Percentiles rank a stretch among this genome's conserved stretches.
These are phyloP conservation scores for Actinopyga echinites DNA, from an alignment of 53 echinoderm and acorn worm genomes.

Conservation along the genomic window DNA sequence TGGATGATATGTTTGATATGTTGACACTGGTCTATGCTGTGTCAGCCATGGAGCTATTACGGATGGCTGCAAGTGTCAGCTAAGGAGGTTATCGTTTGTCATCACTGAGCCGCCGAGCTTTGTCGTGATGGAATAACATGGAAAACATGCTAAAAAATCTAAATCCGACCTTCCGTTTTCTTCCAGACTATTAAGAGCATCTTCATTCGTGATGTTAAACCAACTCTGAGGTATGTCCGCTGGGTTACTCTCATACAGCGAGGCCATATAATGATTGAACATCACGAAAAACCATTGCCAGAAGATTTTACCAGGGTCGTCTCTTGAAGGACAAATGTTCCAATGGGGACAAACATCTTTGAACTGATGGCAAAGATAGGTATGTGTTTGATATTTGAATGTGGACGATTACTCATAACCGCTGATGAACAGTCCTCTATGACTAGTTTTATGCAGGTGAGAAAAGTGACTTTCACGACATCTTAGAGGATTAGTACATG, in stretches of 20 bases:
- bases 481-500: background rate
- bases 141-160: too few species aligned
- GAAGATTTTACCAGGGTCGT: background rate
- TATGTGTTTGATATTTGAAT: background rate
- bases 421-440: constrained; percentile 6
- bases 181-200: background rate
- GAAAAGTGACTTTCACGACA: background rate
- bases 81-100: too few species aligned
- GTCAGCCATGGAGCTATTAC: too few species aligned
- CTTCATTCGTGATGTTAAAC: background rate
- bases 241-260: background rate
- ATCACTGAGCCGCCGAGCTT: too few species aligned
- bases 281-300: constrained; percentile 2
- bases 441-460: too few species aligned
- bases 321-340: background rate
- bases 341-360: constrained; percentile 3
- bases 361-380: background rate
- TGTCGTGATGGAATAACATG: too few species aligned
- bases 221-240: constrained; percentile 10
- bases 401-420: background rate
- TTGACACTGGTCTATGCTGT: too few species aligned
- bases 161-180: background rate
- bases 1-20: too few species aligned
- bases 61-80: too few species aligned
- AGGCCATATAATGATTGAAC: background rate